Base-by-base conservation (phyloP, 92 coral and sea anemone species). In the Nematostella vectensis region DNA sequence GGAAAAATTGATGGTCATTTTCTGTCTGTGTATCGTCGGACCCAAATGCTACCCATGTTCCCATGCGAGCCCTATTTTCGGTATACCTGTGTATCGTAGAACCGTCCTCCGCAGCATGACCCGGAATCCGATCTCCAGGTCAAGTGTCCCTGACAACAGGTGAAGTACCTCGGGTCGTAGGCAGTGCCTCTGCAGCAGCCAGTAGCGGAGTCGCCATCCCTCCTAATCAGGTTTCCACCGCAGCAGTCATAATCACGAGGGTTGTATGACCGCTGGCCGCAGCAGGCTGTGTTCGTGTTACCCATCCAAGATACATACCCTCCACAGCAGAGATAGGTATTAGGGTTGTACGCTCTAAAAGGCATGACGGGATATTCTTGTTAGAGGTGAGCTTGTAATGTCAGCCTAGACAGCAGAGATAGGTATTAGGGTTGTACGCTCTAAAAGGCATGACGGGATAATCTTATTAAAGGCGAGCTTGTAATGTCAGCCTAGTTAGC, bases 121-220 rank as follows among this genome's bases (percentile, higher is more conserved):
- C 70, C 70, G 16, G 70, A 24, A 3, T 58, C 59, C 12, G 31
- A 33, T 37, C 31, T 64, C 70, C 70, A 53, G 16, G 50, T 23
- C 19, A 64, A 37, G 25, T 17, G 31, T 27, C 58, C 61, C 42
- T 64, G 70, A 18, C 70, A 64, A 50, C 70, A 64, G 26, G 60
- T 51, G 26, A 64, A 53, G 28, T 64, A 26, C 60, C 70, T 64
- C 28, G 52, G 70, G 19, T 64, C 39, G 21, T 51, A 64, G 0
- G 70, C 60, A 3, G 59, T 50, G 13, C 70, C 70, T 13, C 27
- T 54, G 40, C 70, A 64, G 42, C 70, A 64, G 3, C 70, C 70
- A 25, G 51, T 64, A 25, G 61, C 61, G 2, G 0, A 4, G 40
- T 28, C 31, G 30, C 61, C 19, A 19, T 3, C 3, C 19, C 70